Evolutionary conservation across 2,888 invertebrate genomes (phyloP), one percentile per base, ranked within the genome.

Genomic region (Spilarctia lutea): DNA sequence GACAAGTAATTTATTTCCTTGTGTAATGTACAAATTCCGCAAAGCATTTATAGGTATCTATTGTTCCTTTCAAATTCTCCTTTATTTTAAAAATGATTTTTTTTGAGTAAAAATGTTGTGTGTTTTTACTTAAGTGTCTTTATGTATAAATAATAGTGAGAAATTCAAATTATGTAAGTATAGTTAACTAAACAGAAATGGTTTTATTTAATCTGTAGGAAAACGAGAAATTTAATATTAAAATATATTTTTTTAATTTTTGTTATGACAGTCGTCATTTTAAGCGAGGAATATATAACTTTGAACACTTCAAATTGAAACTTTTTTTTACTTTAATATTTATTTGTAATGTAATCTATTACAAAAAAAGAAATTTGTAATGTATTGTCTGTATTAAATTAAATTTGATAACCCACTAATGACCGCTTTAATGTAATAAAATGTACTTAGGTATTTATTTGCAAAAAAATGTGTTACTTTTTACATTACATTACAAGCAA

Each of bases 1-100:
- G 84, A 83, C 82, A 81, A 24, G n/a, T 85, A 82, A 74, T 79
- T 82, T 76, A 60, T 30, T 71, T 56, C 18, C 27, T 83, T 84
- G 79, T 75, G 11, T 56, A 73, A 78, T 79, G 82, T 76, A 86
- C 87, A 87, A 87, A 94, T 94, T 94, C 94, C 94, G 86, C 83
- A 86, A 90, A 90, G 94, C 94, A 94, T 94, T 94, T 94, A 94
- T 87, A 84, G 75, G 78, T 83, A 72, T 82, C 67, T 82, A 80
- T 81, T 67, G 84, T 84, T 84, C 84, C 85, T 84, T 83, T 27
- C 75, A 78, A 77, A 73, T 71, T 77, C 74, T 71, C 75, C 20
- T 48, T 75, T 76, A 72, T 4, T 79, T 77, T 75, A 75, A 79
- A 75, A 68, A 56, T 76, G 75, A 73, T 79, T 83, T 13, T 83